Evolutionary conservation across 2,113 vertebrate genomes (phyloP), one percentile per base, ranked within the genome.

Genomic region (Nansenia antarctica): DNA sequence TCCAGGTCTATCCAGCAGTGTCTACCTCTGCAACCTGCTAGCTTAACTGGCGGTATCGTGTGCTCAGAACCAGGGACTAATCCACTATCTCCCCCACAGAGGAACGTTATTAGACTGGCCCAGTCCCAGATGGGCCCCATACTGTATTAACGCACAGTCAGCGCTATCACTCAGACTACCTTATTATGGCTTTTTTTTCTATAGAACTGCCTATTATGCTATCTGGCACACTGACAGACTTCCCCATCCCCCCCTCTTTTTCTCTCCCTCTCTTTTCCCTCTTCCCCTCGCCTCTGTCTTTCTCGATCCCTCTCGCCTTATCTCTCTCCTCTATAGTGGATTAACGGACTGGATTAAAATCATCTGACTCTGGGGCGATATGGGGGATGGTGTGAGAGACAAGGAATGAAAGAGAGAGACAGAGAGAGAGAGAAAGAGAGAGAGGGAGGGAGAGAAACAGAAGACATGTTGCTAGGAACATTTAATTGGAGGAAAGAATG

Each of bases 321-420:
- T 39, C 59, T 18, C 35, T 12, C 42, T 64, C 47, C 53, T 64
- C 60, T 32, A 15, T n/a, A 55, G 45, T 45, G 26, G 37, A 49
- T 74, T 70, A 47, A 31, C 22, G 29, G 79, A 73, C 77, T 73
- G 73, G 9, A 79, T 72, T 77, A 75, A 75, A 69, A 39, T 69
- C 67, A 55, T 76, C 60, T 42, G 69, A 37, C 45, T 34, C 53
- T 12, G 14, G 35, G 27, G 14, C 15, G 49, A 49, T 35, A 31
- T 62, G 31, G 52, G 52, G 37, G 29, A 34, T n/a, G 14, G 6
- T 0, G 31, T 20, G n/a, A 60, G 6, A 61, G n/a, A 42, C 6
- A 9, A 8, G 39, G n/a, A 65, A 9, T 7, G 60, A 22, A 2
- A 37, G 53, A 53, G 35, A 55, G 29, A 20, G 15, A 68, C 32